A percentile compares a stretch with the other conserved stretches of the same genome.
These are phyloP conservation scores for Polymixis lichenea DNA, from an alignment of 2,888 invertebrate genomes.

Conservation along the genomic window DNA sequence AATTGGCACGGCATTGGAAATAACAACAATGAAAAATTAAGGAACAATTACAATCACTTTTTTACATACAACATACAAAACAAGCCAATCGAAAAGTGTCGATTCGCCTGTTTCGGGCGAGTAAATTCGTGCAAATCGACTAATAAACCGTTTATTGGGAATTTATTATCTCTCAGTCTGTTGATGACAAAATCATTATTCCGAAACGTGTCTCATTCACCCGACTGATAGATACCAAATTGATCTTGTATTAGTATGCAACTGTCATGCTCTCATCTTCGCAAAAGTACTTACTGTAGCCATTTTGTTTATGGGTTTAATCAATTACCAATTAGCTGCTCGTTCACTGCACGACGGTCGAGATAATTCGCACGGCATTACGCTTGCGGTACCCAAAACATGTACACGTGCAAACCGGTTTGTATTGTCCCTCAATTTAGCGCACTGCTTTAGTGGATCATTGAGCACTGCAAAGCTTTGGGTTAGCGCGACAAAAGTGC, in stretches of 20 bases:
- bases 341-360: conserved; percentile 27
- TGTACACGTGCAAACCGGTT: conserved; percentile 41
- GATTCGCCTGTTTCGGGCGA: no score
- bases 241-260: conserved; percentile 3
- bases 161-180: neutral
- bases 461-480: conserved; percentile 81
- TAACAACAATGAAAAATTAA: no score
- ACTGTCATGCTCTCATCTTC: conserved; percentile 14
- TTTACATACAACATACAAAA: no score
- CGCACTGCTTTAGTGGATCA: conserved; percentile 66
- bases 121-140: no score
- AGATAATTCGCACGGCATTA: conserved; percentile 38
- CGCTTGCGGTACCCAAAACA: conserved; percentile 62
- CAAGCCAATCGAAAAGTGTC: no score
- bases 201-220: neutral
- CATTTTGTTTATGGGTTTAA: conserved; percentile 37
- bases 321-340: conserved; percentile 53
- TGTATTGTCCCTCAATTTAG: conserved; percentile 68
- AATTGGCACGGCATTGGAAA: no score
- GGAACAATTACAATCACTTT: no score
- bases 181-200: neutral
- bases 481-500: conserved; percentile 73
- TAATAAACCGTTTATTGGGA: neutral
- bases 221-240: neutral
- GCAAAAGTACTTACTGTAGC: conserved; percentile 16